Base-by-base conservation (phyloP, 2,797 vertebrate species). In the Alcedo quadribrachys region DNA sequence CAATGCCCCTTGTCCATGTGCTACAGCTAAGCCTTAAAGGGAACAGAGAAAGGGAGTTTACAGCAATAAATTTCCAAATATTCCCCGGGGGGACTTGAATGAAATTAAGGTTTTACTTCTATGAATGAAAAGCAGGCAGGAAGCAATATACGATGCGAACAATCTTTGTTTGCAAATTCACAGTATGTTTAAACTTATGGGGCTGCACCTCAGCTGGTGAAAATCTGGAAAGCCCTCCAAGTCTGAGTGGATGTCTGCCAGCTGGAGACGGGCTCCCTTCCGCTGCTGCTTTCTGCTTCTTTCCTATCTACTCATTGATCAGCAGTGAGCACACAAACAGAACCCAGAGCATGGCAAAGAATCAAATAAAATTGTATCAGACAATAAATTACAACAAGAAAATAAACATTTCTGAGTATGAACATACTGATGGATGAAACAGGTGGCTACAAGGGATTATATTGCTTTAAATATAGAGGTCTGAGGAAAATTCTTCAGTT, bases 181-280 rank as follows among this genome's bases (percentile, higher is more conserved):
- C 20, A 19, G 43, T 54, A 27, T 78, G 66, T 91, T 93, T 89
- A 71, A 93, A 75, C n/a, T 89, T 76, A n/a, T 0, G 4, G 81
- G 82, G 73, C 76, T 60, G 89, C 85, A 91, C 89, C 76, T 90
- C 90, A 94, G 87, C 91, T 87, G 76, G 76, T 73, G 85, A 55
- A 71, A 87, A 62, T 69, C 62, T 85, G 89, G 87, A 83, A 82
- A 71, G 14, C 54, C 62, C 79, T 94, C 85, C 68, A 22, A 68
- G 85, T 81, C 81, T 74, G 54, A 24, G 73, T 40, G 73, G 89
- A 77, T 81, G 51, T 11, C 54, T 89, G 84, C 89, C 95, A 95
- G 93, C 73, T 83, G 84, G 84, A 90, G 76, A 61, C 37, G 24
- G 63, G 46, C 87, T 93, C 61, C 60, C 76, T 89, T 78, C 63